A percentile compares a stretch with the other conserved stretches of the same genome.
These are phyloP conservation scores for Melanocharis versteri DNA, from an alignment of 2,113 vertebrate genomes.

Conservation along the genomic window DNA sequence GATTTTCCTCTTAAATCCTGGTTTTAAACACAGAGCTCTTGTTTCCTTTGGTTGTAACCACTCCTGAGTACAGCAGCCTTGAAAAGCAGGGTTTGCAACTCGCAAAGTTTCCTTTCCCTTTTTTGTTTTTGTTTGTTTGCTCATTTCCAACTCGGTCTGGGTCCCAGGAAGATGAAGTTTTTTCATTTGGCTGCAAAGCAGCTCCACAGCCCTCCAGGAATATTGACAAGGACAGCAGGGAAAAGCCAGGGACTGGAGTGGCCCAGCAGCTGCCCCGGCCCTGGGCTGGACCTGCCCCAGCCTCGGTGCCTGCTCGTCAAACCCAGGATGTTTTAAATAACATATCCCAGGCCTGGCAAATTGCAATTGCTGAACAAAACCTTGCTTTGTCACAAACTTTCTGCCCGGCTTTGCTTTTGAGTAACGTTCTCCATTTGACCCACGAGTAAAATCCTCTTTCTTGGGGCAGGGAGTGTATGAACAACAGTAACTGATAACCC, in stretches of 20 bases:
- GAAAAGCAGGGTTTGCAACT: neutral
- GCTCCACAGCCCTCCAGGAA: neutral
- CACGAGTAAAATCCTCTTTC: neutral
- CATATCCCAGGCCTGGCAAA: neutral
- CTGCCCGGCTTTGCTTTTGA: neutral
- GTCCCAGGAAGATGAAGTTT: neutral
- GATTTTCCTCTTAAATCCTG: neutral
- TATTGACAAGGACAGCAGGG: constrained; percentile 17
- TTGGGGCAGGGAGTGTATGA: neutral
- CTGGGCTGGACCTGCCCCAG: neutral
- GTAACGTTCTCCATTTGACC: neutral
- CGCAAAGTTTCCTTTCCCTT: neutral
- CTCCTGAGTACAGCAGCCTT: neutral
- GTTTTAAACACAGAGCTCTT: neutral
- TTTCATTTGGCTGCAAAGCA: fast-evolving
- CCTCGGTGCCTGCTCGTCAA: neutral
- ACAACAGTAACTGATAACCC: neutral
- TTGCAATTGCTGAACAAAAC: neutral
- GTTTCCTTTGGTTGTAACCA: neutral
- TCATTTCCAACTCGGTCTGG: neutral
- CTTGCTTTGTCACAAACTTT: neutral
- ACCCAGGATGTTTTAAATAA: neutral
- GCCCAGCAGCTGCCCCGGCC: neutral
- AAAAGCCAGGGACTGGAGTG: neutral
- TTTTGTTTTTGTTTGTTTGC: neutral